These are phyloP conservation scores for Chrysomallon squamiferum DNA, from an alignment of 1,140 invertebrate species.

Conservation along the genomic window DNA sequence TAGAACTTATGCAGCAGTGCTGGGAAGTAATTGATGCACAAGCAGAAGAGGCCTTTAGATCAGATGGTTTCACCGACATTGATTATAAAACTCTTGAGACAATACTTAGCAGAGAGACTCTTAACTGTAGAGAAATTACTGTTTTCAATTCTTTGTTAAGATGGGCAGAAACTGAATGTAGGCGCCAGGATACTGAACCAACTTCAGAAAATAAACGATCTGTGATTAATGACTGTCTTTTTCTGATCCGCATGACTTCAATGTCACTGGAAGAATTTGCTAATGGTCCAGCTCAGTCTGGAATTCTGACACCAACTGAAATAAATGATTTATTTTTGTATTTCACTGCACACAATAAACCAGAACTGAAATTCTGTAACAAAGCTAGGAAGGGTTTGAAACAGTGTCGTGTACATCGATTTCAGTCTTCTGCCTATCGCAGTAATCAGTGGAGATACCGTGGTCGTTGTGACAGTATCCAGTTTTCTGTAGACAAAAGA, in stretches of 20 bases:
- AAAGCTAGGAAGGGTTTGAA: slow-evolving; percentile 84
- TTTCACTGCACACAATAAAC: slow-evolving; percentile 78
- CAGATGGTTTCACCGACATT: slow-evolving; percentile 88
- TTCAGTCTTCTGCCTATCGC: slow-evolving; percentile 94
- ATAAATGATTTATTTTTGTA: slow-evolving; percentile 82
- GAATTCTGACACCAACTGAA: slow-evolving; percentile 77
- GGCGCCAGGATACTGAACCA: slow-evolving; percentile 70
- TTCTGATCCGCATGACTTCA: slow-evolving; percentile 80
- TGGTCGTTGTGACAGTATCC: slow-evolving; percentile 84
- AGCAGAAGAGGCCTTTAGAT: slow-evolving; percentile 79
- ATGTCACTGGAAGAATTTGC: slow-evolving; percentile 90
- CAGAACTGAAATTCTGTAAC: slow-evolving; percentile 79
- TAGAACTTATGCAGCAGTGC: slow-evolving; percentile 79
- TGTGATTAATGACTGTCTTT: slow-evolving; percentile 75
- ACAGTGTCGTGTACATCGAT: slow-evolving; percentile 89
- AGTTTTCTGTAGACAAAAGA: slow-evolving; percentile 81
- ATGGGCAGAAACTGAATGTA: slow-evolving; percentile 84
- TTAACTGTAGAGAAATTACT: slow-evolving; percentile 80
- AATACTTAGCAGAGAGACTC: slow-evolving; percentile 82
- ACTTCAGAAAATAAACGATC: slow-evolving; percentile 76
- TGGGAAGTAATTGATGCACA: slow-evolving; percentile 90
- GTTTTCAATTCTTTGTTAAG: slow-evolving; percentile 75
- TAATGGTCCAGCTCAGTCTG: slow-evolving; percentile 74
- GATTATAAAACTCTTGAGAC: slow-evolving; percentile 81
- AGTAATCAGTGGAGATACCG: slow-evolving; percentile 94